Conservation (phyloP, 2,113 vertebrate genomes). For the Oplegnathus fasciatus region DNA sequence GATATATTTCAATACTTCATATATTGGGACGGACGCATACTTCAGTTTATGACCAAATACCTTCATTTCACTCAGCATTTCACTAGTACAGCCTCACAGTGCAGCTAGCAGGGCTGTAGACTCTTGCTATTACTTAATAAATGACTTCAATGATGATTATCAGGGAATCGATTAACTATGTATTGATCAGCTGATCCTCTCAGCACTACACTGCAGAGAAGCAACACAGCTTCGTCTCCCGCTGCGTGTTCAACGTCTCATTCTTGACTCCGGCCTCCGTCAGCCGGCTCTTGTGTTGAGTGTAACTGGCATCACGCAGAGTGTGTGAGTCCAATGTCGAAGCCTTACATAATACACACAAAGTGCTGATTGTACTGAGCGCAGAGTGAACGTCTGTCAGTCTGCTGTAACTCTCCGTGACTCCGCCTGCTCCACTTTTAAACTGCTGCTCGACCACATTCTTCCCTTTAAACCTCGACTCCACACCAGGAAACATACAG, state of each 20-base stretch:
- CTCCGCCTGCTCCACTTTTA: constrained; percentile 38
- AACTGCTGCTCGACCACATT: constrained; percentile 8
- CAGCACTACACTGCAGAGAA: too few species aligned
- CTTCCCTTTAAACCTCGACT: constrained; percentile 31
- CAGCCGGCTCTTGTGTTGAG: neutral
- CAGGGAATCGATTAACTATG: neutral
- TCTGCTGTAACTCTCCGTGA: neutral
- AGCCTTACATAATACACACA: constrained; percentile 45
- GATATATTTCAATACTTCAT: too few species aligned
- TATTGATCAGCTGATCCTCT: neutral
- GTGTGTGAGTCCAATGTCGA: constrained; percentile 28
- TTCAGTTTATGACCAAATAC: too few species aligned
- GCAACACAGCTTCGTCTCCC: neutral
- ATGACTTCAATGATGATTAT: neutral
- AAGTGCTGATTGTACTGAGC: constrained; percentile 44
- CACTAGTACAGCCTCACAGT: too few species aligned
- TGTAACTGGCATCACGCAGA: constrained; percentile 1
- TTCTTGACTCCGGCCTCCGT: neutral
- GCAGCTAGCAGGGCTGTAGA: too few species aligned
- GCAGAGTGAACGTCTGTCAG: constrained; percentile 25
- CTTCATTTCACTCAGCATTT: too few species aligned
- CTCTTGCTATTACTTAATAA: too few species aligned
- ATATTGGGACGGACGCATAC: too few species aligned
- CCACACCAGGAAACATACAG: constrained; percentile 7
- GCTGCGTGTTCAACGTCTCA: neutral